Evolutionary conservation across 2,888 invertebrate genomes (phyloP), one percentile per base, ranked within the genome.

Genomic region (Oegoconia quadripuncta): DNA sequence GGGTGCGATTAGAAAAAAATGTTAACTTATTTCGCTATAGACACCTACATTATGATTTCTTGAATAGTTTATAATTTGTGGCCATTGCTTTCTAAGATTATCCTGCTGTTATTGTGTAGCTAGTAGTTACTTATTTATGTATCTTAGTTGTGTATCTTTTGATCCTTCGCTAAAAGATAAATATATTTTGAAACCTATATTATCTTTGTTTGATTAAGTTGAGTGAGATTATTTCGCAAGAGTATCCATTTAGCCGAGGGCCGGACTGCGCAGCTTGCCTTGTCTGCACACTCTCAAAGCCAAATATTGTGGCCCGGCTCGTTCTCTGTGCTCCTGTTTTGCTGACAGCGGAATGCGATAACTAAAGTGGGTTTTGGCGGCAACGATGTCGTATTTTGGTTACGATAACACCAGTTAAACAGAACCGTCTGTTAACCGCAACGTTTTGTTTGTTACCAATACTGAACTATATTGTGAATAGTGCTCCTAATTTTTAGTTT

Each of bases 181-280:
- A 36, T 22, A 9, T 12, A 26, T 16, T 32, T 22, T 16, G 26
- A 35, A 40, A 20, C 23, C 7, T 14, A 25, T 35, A 36, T 32
- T 36, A 40, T 36, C 26, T 34, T 34, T 64, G 61, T 75, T 76
- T 74, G 65, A 75, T 74, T 80, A 79, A 78, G 76, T 79, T 80
- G 74, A 73, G 74, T 77, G 77, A 80, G 80, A 79, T 74, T 78
- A 72, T 83, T 83, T 82, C 79, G 80, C 81, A 82, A 82, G 74
- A 76, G 76, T 84, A 79, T 82, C 79, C 76, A 77, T 83, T 79
- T 77, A 75, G 75, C 73, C 67, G 74, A 79, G 79, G 75, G 76
- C 78, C 71, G 62, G 67, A 64, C 62, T 20, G 26, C 34, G 29
- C 18, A 15, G 35, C 14, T 13, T 26, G 68, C n/a, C n/a, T n/a